Conservation (phyloP, 2,888 invertebrate genomes). For the Shargacucullia verbasci region DNA sequence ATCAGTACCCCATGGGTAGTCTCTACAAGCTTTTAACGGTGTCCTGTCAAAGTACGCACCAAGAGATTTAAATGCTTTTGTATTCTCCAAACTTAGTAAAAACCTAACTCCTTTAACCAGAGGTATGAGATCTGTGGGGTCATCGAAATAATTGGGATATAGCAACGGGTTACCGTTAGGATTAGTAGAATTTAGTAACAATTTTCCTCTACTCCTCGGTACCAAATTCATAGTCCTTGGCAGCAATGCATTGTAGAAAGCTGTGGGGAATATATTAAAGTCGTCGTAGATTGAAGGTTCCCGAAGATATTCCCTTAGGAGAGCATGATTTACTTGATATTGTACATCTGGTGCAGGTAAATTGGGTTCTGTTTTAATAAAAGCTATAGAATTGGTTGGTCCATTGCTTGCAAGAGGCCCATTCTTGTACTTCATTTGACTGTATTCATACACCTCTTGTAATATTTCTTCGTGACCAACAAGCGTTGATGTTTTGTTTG, state of each 20-base stretch:
- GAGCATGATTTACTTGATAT: conserved; percentile 82
- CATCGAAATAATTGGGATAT: conserved; percentile 90
- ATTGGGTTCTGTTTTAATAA: conserved; percentile 85
- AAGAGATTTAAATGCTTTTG: conserved; percentile 86
- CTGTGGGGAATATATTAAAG: conserved; percentile 80
- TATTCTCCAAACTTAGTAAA: conserved; percentile 87
- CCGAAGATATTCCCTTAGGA: conserved; percentile 83
- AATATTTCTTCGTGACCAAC: conserved; percentile 75
- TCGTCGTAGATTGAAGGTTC: conserved; percentile 76
- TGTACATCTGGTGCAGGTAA: conserved; percentile 90
- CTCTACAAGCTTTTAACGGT: conserved; percentile 88
- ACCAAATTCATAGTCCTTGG: conserved; percentile 88
- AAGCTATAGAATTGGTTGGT: conserved; percentile 86
- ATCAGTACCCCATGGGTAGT: conserved; percentile 89
- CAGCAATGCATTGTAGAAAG: conserved; percentile 89
- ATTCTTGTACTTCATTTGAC: conserved; percentile 64
- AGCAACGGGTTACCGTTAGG: conserved; percentile 92
- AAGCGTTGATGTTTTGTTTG: conserved; percentile 83
- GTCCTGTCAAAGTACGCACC: conserved; percentile 87
- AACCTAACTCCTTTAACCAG: conserved; percentile 90
- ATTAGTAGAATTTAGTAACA: conserved; percentile 90
- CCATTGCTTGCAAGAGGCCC: conserved; percentile 88
- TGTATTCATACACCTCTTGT: conserved; percentile 76
- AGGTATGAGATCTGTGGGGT: conserved; percentile 88
- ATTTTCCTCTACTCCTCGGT: conserved; percentile 90